Evolutionary conservation across 2,888 invertebrate species (phyloP), one percentile per base, ranked within the genome.

Genomic region (Brachylomia viminalis): DNA sequence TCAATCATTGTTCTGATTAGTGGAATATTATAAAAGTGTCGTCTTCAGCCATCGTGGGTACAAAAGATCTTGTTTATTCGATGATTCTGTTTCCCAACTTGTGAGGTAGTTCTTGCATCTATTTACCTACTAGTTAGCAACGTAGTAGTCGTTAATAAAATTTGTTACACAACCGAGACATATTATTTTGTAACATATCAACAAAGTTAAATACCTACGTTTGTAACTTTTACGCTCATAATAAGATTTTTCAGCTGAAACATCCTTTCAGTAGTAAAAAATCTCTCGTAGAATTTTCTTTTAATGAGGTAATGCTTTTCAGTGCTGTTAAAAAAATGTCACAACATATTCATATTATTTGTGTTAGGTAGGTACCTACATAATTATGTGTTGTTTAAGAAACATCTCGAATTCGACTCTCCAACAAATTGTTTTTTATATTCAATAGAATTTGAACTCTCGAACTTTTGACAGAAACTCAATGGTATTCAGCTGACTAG

Each of bases 81-180:
- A 47, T 15, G 20, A 33, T 47, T 20, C 33, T 58, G 3, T n/a
- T 27, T 6, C 11, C 23, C 6, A 11, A 33, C 2, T 58, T 38
- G 1, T 59, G 11, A 20, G 6, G 15, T 66, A 17, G 17, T n/a
- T 17, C n/a, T 11, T 42, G 11, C 23, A 45, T 3, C 56, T 67
- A 23, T 38, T 30, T n/a, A 83, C 79, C 80, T 77, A 79, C 77
- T 80, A 81, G 73, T 76, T 68, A 73, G 68, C 68, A 42, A 79
- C 66, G 72, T 75, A 72, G n/a, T 61, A 83, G 66, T 74, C 64
- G 66, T 71, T 77, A 72, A 45, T 73, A 64, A 67, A 76, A 83
- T 79, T 82, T 71, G 69, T 62, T 70, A 75, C 49, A 75, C 72
- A 38, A 65, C 47, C 6, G 72, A 75, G 70, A 67, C 61, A 78